A percentile compares a stretch with the other conserved stretches of the same genome.
Conservation (phyloP, 2,888 invertebrate species). For the Zygothrica quintamaculata region DNA sequence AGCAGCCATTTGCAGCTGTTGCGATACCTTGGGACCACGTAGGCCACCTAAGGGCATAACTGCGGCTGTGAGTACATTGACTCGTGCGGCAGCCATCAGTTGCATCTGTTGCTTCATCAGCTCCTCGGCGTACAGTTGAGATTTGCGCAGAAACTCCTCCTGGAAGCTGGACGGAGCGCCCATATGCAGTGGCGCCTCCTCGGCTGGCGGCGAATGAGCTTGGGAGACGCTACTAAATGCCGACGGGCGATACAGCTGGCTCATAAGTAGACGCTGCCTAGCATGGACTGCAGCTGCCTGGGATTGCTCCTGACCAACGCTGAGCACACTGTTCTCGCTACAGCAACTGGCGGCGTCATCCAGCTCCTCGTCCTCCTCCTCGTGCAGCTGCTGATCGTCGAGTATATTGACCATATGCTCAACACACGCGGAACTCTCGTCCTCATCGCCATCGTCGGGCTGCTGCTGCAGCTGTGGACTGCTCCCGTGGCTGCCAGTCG, state of each 20-base stretch:
- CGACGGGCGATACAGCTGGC: slow-evolving; percentile 64
- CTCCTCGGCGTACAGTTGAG: slow-evolving; percentile 84
- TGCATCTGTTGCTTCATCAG: slow-evolving; percentile 85
- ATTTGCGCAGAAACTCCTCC: slow-evolving; percentile 84
- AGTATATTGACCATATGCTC: slow-evolving; percentile 58
- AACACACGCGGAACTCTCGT: slow-evolving; percentile 46
- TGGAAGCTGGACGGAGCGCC: slow-evolving; percentile 77
- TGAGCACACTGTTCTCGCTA: slow-evolving; percentile 91
- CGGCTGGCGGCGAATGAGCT: slow-evolving; percentile 28
- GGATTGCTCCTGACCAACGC: slow-evolving; percentile 90
- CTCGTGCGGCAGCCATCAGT: slow-evolving; percentile 84
- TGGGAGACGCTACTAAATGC: slow-evolving; percentile 66
- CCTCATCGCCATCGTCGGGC: slow-evolving; percentile 48
- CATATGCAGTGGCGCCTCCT: slow-evolving; percentile 61
- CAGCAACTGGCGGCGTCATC: slow-evolving; percentile 87
- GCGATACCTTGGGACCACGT: slow-evolving; percentile 86
- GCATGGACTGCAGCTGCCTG: slow-evolving; percentile 68
- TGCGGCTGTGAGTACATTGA: slow-evolving; percentile 80
- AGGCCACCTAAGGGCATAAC: slow-evolving; percentile 54
- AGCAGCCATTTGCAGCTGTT: slow-evolving; percentile 78
- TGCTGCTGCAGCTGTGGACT: slow-evolving; percentile 78
- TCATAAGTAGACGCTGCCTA: slow-evolving; percentile 69
- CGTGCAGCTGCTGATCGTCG: slow-evolving; percentile 44
- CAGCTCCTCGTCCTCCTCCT: slow-evolving; percentile 63
- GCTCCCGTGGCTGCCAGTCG: slow-evolving; percentile 70